These are phyloP conservation scores for Drosophila watanabei DNA, from an alignment of 1,140 invertebrate species.

Conservation along the genomic window DNA sequence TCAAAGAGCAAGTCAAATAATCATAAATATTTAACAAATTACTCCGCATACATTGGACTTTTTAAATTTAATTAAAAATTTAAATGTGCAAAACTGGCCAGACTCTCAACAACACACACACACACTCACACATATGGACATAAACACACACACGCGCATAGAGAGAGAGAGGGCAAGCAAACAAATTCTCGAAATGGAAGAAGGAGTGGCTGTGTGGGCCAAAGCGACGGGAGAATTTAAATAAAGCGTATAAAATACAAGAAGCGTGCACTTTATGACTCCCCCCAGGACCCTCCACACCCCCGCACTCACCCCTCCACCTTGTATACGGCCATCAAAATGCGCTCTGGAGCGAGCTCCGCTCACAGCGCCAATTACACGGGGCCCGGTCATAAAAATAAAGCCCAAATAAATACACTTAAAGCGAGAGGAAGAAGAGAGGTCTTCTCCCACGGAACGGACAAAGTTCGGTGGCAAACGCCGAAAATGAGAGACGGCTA, in stretches of 20 bases:
- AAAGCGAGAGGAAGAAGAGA: conserved; percentile 52
- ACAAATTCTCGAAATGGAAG: neutral
- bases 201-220: conserved; percentile 2
- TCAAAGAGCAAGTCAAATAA: conserved; percentile 36
- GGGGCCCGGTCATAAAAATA: conserved; percentile 78
- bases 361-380: conserved; percentile 79
- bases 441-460: conserved; percentile 12
- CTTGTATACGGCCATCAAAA: conserved; percentile 72
- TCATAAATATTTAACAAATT: conserved; percentile 55
- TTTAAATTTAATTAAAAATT: conserved; percentile 82
- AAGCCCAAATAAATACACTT: conserved; percentile 83
- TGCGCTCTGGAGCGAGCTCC: conserved; percentile 58
- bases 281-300: conserved; percentile 12
- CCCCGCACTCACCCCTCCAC: neutral
- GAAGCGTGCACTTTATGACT: conserved; percentile 71
- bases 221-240: conserved; percentile 61
- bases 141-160: neutral
- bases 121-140: conserved; percentile 16
- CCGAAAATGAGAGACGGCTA: conserved; percentile 44
- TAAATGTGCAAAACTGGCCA: conserved; percentile 62
- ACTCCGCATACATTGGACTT: conserved; percentile 37
- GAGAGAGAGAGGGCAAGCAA: neutral
- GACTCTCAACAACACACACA: conserved; percentile 18
- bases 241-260: conserved; percentile 61
- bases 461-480: conserved; percentile 49